A percentile compares a stretch with the other conserved stretches of the same genome.
These are phyloP conservation scores for Corythornis cristatus DNA, from an alignment of 2,113 vertebrate species.

Conservation along the genomic window DNA sequence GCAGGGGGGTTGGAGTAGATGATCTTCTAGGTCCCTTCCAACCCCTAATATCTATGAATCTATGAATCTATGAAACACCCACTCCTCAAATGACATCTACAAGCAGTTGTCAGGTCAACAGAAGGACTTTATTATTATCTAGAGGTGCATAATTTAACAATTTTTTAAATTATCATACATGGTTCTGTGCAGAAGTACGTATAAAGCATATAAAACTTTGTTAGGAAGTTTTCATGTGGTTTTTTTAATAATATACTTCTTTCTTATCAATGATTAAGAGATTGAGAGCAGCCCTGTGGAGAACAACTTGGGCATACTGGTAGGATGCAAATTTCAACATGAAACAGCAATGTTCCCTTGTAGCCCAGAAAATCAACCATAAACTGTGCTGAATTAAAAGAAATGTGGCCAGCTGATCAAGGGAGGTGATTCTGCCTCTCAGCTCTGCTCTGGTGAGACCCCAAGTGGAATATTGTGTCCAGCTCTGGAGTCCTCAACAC, in stretches of 20 bases:
- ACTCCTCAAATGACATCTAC: not conserved
- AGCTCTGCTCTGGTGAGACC: not conserved
- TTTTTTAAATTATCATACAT: not conserved
- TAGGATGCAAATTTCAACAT: not conserved
- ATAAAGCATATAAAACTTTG: not conserved
- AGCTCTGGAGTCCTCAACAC: not conserved
- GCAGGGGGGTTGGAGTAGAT: no score
- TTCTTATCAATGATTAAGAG: not conserved
- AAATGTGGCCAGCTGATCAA: not conserved
- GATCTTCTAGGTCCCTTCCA: no score
- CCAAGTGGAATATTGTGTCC: not conserved
- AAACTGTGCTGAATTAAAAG: not conserved
- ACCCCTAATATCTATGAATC: no score
- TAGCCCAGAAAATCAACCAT: not conserved
- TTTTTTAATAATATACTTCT: not conserved
- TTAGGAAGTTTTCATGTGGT: not conserved
- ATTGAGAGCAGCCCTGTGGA: not conserved
- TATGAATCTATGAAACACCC: no score
- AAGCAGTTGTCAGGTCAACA: not conserved
- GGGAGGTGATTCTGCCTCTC: not conserved
- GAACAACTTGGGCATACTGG: not conserved
- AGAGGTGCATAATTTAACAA: not conserved
- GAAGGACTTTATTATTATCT: not conserved
- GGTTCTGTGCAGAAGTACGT: not conserved
- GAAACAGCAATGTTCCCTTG: not conserved